Conservation (phyloP, 2,797 vertebrate genomes). For the Clarias pachynema region DNA sequence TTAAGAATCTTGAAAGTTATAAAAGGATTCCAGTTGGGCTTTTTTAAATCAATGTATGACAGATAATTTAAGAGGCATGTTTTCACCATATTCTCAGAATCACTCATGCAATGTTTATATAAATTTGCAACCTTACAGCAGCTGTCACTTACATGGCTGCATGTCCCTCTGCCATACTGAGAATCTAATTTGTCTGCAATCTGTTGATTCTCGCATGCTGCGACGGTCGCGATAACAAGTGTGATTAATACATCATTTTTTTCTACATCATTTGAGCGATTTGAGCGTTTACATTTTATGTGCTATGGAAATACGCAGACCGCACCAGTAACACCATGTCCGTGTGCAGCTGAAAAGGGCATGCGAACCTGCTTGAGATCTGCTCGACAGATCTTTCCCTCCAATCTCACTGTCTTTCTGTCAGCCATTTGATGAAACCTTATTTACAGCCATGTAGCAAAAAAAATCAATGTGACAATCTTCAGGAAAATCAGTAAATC, state of each 20-base stretch:
- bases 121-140: constrained; percentile 6
- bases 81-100: neutral
- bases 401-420: constrained; percentile 26
- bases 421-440: constrained; percentile 9
- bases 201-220: neutral
- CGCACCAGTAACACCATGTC: neutral
- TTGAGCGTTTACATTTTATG: too few relatives aligned
- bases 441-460: constrained; percentile 29
- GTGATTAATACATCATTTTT: neutral
- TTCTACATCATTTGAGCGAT: too few relatives aligned
- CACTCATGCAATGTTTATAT: neutral
- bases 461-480: constrained; percentile 39
- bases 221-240: constrained; percentile 2
- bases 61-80: neutral
- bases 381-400: neutral
- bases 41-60: neutral
- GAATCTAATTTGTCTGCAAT: constrained; percentile 18
- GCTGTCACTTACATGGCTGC: constrained; percentile 6
- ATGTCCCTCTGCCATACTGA: constrained; percentile 1
- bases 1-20: neutral
- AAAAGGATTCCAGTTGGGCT: neutral
- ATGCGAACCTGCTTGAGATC: neutral
- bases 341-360: neutral
- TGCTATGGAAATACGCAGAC: neutral
- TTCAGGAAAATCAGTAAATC: constrained; percentile 23